Evolutionary conservation across 2,888 invertebrate genomes (phyloP).

Genomic region (Lapara coniferarum): DNA sequence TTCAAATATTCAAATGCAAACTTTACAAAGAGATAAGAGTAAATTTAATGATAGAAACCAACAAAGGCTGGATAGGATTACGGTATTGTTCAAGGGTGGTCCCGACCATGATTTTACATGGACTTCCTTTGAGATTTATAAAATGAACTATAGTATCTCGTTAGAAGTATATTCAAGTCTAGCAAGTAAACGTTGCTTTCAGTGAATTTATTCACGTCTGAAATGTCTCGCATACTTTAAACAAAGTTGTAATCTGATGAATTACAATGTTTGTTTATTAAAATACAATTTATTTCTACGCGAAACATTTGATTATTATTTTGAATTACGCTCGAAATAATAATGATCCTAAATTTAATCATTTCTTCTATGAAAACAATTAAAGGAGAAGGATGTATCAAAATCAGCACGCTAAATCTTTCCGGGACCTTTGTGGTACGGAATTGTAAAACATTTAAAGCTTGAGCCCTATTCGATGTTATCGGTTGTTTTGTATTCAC

Average conservation of each 20-base stretch:
- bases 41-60: constrained; percentile 49
- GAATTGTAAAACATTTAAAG: constrained; percentile 38
- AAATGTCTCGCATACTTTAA: neutral
- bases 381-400: constrained; percentile 9
- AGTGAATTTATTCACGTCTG: constrained; percentile 11
- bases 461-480: constrained; percentile 63
- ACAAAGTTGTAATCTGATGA: constrained; percentile 1
- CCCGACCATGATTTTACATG: constrained; percentile 18
- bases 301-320: too few relatives aligned
- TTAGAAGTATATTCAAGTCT: constrained; percentile 19
- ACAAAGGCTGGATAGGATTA: constrained; percentile 35
- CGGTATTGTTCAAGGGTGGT: constrained; percentile 26
- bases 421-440: constrained; percentile 22
- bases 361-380: neutral
- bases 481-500: constrained; percentile 72
- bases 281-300: too few relatives aligned
- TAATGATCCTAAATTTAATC: too few relatives aligned
- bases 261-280: neutral
- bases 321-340: neutral
- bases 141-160: constrained; percentile 18
- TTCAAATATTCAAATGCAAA: constrained; percentile 57
- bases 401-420: constrained; percentile 9
- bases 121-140: constrained; percentile 28
- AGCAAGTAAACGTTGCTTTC: constrained; percentile 9
- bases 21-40: constrained; percentile 46